Evolutionary conservation across 2,888 invertebrate species (phyloP), one percentile per base, ranked within the genome.

Genomic region (Conchocele bisecta): DNA sequence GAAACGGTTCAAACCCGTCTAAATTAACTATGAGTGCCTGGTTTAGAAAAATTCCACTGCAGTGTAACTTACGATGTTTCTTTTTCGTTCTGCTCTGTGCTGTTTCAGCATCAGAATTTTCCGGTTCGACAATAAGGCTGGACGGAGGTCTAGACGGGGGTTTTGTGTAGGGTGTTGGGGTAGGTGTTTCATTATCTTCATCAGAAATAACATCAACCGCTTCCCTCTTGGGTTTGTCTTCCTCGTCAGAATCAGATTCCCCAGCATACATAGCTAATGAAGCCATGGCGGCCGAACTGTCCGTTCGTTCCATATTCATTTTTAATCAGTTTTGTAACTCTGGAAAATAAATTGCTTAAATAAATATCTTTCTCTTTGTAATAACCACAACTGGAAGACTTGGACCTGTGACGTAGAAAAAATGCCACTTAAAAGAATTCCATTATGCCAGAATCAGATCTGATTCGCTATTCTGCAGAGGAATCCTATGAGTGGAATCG

Each of bases 191-290:
- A 0, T 71, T 76, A 31, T 79, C 86, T 28, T 87, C 88, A 67
- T 85, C 85, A 28, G 88, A 88, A 50, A 88, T 88, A 41, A 81
- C 69, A 42, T 86, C 88, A 15, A 82, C 76, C 7, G 83, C 79
- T 9, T 73, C 72, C 24, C 51, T 66, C 0, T 15, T 22, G 33
- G 48, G 46, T 24, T 65, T 57, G 33, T 56, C 71, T 31, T 61
- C 72, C 41, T 82, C 79, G 20, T 83, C 79, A 1, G 77, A 78
- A 26, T 74, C 73, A 51, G 74, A 74, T 41, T 78, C 79, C 24
- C 70, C 70, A 20, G 73, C 79, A 65, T 77, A 77, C 24, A 79
- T 64, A 15, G 83, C 80, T 28, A 87, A 65, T 9, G 83, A 82
- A 28, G 84, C 82, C 78, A 87, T 83, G 5, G 81, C 82, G 20